Evolutionary conservation across 2,888 invertebrate species (phyloP), one percentile per base, ranked within the genome.

Genomic region (Agelastica alni): DNA sequence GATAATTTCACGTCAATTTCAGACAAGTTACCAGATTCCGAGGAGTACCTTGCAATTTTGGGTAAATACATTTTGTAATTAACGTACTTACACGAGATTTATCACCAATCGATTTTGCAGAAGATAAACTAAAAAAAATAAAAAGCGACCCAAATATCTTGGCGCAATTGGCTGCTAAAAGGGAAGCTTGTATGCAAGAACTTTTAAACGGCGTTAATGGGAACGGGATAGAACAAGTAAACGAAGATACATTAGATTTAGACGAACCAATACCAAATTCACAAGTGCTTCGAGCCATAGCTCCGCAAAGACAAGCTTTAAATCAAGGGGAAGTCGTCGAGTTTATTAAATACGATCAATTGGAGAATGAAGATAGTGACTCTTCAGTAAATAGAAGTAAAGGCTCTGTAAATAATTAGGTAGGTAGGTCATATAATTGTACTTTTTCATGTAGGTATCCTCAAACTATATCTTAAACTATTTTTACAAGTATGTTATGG

Each of bases 301-400:
- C 77, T 20, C 82, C 82, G 1, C 76, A 80, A 13, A 70, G 68
- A 47, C 81, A 81, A 59, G 79, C 82, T 0, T 56, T 82, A 7
- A 80, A 76, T 16, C 72, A 79, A 20, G 81, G 82, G 2, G 82
- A 83, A 72, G 72, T 78, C 1, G 77, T 81, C 1, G 77, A 78
- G 51, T 77, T 83, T 47, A 73, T 82, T 0, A 76, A 81, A 32
- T 77, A 80, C 79, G 82, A 83, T 69, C 80, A 80, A 45, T 66
- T 83, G 22, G 57, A 53, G 32, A 28, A 48, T 20, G 60, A 64
- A 41, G 60, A 64, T 41, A 51, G 47, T 46, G 59, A 57, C 53
- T 17, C 48, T 17, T 30, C 59, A 30, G 47, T 60, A 37, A 56
- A 59, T 16, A 45, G 52, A 10, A 37, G 47, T 45, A 18, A 26